Percentiles rank a stretch among this genome's conserved stretches.
These are phyloP conservation scores for Allobates femoralis DNA, from an alignment of 2,797 vertebrate genomes.

Conservation along the genomic window DNA sequence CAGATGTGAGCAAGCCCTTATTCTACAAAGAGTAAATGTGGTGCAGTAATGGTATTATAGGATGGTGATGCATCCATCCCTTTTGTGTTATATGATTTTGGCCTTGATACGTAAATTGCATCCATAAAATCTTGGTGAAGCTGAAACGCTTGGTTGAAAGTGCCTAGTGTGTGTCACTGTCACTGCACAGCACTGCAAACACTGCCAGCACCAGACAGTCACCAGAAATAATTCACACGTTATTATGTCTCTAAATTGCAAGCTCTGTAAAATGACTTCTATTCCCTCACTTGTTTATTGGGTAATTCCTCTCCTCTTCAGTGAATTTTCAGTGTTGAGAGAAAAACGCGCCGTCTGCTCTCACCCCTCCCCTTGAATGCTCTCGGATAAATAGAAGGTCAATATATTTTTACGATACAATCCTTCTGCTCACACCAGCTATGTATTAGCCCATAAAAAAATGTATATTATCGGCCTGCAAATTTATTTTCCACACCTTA, in stretches of 20 bases:
- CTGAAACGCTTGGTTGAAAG: constrained; percentile 13
- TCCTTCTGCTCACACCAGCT: constrained; percentile 52
- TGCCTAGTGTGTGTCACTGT: background rate
- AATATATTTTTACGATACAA: constrained; percentile 64
- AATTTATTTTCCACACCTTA: constrained; percentile 56
- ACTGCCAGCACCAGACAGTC: constrained; percentile 13
- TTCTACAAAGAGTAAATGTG: background rate
- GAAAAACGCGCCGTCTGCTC: constrained; percentile 24
- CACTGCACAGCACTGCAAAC: constrained; percentile 29
- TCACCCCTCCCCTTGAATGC: constrained; percentile 23
- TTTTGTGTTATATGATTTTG: constrained; percentile 10
- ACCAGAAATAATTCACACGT: constrained; percentile 43
- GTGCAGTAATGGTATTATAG: background rate
- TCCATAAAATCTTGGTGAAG: constrained; percentile 25
- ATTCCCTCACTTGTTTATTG: constrained; percentile 44
- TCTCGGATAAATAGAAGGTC: constrained; percentile 48
- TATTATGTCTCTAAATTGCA: constrained; percentile 29
- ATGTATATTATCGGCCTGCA: constrained; percentile 52
- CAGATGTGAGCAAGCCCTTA: too few relatives aligned
- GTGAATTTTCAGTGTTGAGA: constrained; percentile 48
- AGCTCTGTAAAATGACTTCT: constrained; percentile 39
- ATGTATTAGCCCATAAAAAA: constrained; percentile 65
- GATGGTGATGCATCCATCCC: background rate
- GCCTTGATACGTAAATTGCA: constrained; percentile 51
- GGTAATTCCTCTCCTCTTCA: constrained; percentile 51